Evolutionary conservation across 2,113 vertebrate species (phyloP).

Genomic region (Elephas maximus): DNA sequence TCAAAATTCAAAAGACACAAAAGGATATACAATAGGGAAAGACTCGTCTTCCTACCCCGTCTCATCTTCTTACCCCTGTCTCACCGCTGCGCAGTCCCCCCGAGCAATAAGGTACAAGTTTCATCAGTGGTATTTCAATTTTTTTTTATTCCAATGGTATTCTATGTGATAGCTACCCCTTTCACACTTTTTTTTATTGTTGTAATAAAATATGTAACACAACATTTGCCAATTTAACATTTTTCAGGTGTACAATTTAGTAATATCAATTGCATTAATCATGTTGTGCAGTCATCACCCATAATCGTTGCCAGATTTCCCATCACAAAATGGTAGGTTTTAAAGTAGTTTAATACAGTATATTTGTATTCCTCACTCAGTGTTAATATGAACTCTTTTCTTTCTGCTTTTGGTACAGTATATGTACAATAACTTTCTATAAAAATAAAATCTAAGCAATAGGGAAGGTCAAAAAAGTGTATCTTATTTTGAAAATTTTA

Average conservation of each 20-base stretch:
- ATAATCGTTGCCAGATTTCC: not conserved
- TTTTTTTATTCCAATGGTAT: not conserved
- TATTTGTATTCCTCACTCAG: constrained; percentile 23
- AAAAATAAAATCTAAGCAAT: constrained; percentile 45
- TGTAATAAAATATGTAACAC: not conserved
- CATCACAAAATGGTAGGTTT: constrained; percentile 89
- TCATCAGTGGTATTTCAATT: not conserved
- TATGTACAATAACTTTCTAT: not conserved
- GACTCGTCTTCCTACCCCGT: not conserved
- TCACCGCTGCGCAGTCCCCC: not conserved
- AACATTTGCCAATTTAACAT: not conserved
- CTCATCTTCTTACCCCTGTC: not conserved
- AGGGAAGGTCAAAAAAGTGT: constrained; percentile 26
- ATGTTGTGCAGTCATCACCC: not conserved
- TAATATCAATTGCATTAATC: not conserved
- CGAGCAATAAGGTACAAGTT: not conserved
- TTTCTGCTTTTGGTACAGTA: constrained; percentile 45
- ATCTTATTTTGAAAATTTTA: constrained; percentile 63
- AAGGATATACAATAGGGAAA: not conserved
- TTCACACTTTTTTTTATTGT: not conserved
- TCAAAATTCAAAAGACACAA: not conserved
- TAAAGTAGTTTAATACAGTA: constrained; percentile 71
- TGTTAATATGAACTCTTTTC: constrained; percentile 57
- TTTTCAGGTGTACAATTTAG: not conserved
- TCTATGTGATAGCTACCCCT: not conserved